Percentiles rank a stretch among this genome's conserved stretches.
Conservation (phyloP, 2,797 vertebrate genomes). For the Coluber constrictor region DNA sequence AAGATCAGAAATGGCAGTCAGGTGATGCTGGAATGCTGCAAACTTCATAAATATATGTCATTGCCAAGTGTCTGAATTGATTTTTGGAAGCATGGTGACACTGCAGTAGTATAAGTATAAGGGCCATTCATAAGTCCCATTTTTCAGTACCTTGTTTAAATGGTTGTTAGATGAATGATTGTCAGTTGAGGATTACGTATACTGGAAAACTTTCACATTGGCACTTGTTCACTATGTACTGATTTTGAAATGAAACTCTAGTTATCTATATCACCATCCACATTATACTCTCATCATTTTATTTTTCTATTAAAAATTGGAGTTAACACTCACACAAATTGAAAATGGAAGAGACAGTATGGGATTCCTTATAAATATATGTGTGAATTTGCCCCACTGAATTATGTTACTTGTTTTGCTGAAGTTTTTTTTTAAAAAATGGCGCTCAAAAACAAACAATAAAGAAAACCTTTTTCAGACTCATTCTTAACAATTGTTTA, state of each 20-base stretch:
- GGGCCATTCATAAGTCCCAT: background rate
- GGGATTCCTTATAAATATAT: background rate
- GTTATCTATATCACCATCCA: background rate
- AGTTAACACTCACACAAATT: background rate
- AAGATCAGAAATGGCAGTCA: background rate
- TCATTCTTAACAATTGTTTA: background rate
- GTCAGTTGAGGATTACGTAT: background rate
- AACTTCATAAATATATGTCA: background rate
- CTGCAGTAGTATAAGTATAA: background rate
- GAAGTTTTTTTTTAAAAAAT: constrained; percentile 13
- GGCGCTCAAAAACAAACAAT: background rate
- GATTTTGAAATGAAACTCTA: background rate
- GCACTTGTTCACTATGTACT: background rate
- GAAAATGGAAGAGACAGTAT: background rate
- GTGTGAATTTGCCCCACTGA: background rate
- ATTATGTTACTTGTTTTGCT: constrained; percentile 23
- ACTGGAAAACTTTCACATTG: too few relatives aligned
- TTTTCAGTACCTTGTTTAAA: background rate
- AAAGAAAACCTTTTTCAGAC: background rate
- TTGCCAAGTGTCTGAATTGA: background rate
- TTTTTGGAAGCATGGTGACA: background rate
- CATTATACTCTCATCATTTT: background rate
- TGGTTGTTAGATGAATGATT: background rate
- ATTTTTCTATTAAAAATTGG: background rate
- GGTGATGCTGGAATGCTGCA: background rate